Evolutionary conservation across 2,113 vertebrate genomes (phyloP).

Genomic region (Anoura caudifer): DNA sequence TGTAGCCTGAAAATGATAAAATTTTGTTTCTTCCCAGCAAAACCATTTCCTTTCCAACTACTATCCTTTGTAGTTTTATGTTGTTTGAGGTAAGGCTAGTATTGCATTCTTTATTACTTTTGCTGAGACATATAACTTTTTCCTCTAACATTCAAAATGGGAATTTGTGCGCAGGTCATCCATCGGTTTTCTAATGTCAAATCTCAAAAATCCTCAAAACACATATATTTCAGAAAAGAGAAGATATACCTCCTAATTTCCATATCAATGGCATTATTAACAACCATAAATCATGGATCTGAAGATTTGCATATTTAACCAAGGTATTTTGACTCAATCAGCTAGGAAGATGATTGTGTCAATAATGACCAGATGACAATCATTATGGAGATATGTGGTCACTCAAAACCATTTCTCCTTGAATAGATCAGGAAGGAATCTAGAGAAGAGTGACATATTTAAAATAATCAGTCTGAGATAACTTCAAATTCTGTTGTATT

Average conservation of each 20-base stretch:
- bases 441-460: background rate
- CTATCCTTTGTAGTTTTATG: background rate
- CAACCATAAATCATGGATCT: background rate
- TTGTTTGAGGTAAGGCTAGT: background rate
- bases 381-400: background rate
- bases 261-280: background rate
- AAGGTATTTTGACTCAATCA: background rate
- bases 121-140: background rate
- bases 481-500: background rate
- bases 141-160: background rate
- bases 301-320: background rate
- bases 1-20: background rate
- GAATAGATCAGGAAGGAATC: background rate
- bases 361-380: background rate
- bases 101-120: background rate
- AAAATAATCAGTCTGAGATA: background rate
- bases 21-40: background rate
- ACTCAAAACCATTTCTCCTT: background rate
- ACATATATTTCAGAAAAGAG: background rate
- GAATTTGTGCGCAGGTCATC: background rate
- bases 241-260: background rate
- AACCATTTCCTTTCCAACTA: background rate
- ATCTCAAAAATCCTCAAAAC: background rate
- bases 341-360: background rate
- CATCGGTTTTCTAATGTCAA: background rate